These are phyloP conservation scores for Poeciliopsis turneri DNA, from an alignment of 2,797 vertebrate species.

Conservation along the genomic window DNA sequence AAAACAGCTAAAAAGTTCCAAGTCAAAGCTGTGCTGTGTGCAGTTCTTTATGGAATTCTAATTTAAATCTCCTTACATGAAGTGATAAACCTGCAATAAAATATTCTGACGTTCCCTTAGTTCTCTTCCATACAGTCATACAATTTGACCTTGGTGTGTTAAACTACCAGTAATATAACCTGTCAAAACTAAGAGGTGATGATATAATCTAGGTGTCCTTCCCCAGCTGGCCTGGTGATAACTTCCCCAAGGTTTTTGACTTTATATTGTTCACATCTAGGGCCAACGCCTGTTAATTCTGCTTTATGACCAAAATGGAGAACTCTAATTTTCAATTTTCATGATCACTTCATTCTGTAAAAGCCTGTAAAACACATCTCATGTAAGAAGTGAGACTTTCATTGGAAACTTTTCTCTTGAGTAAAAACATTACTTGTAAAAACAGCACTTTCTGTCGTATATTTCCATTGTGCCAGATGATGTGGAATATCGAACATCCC, in stretches of 20 bases:
- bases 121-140: constrained; percentile 56
- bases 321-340: constrained; percentile 75
- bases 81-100: constrained; percentile 57
- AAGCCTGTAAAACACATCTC: constrained; percentile 75
- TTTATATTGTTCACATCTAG: constrained; percentile 62
- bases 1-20: constrained; percentile 1
- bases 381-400: constrained; percentile 68
- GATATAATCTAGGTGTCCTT: constrained; percentile 78
- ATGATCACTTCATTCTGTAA: constrained; percentile 79
- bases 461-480: constrained; percentile 45
- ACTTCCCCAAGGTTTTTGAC: constrained; percentile 53
- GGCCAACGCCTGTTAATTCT: constrained; percentile 71
- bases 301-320: constrained; percentile 68
- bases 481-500: constrained; percentile 69
- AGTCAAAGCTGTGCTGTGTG: constrained; percentile 17
- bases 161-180: constrained; percentile 73
- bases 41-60: constrained; percentile 46
- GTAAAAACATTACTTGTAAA: constrained; percentile 72
- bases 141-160: constrained; percentile 72
- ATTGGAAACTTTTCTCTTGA: constrained; percentile 65
- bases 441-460: constrained; percentile 57
- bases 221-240: constrained; percentile 57
- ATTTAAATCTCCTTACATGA: constrained; percentile 39
- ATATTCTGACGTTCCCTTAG: constrained; percentile 39
- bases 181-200: constrained; percentile 79